These are phyloP conservation scores for Calidris pugnax DNA, from an alignment of 2,113 vertebrate genomes.

Conservation along the genomic window DNA sequence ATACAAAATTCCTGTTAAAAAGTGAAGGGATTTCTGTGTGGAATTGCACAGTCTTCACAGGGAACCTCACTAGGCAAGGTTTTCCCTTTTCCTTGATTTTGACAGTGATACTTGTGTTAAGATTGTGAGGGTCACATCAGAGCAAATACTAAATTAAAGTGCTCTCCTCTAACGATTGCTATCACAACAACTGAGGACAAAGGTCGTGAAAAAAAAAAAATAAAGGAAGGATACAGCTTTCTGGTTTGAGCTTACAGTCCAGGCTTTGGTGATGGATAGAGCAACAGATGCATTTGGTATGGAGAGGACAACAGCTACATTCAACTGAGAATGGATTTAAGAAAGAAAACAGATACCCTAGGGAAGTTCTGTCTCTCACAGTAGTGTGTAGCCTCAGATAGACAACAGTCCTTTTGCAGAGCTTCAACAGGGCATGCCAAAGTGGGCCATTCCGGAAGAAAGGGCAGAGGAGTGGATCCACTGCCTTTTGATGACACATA, in stretches of 20 bases:
- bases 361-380: neutral
- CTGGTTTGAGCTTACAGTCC: neutral
- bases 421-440: neutral
- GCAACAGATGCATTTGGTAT: neutral
- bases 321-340: neutral
- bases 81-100: neutral
- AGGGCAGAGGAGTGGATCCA: neutral
- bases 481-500: neutral
- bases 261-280: neutral
- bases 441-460: neutral
- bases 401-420: neutral
- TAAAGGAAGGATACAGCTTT: neutral
- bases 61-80: neutral
- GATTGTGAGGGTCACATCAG: neutral
- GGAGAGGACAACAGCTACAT: neutral
- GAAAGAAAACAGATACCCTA: neutral
- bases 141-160: neutral
- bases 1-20: neutral
- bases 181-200: neutral
- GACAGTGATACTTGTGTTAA: neutral
- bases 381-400: neutral
- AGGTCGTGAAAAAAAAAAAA: rapidly evolving
- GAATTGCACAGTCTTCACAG: neutral
- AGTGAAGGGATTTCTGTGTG: neutral
- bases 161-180: neutral